phyloP scores from a whole-genome alignment of 2,888 invertebrate genomes.

The Vannuccia rotundouncinata region DNA sequence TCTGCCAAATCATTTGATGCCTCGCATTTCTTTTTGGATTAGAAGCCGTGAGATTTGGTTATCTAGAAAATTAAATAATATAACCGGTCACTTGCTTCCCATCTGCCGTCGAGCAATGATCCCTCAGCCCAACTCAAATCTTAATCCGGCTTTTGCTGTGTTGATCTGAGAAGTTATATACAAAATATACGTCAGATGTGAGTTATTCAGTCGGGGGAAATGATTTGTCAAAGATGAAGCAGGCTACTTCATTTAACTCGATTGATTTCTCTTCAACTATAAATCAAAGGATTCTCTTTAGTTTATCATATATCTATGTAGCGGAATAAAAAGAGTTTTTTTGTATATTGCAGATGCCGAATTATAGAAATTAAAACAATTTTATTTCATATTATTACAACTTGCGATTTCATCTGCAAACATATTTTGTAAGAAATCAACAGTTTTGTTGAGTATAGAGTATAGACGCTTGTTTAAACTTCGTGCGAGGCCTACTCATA shows the following conservation, averaged over 20 bases:
- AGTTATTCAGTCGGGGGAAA: neutral
- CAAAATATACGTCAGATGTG: neutral
- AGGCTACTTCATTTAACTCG: neutral
- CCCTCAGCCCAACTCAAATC: neutral
- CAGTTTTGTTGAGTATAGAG: neutral
- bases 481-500: neutral
- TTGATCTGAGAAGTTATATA: neutral
- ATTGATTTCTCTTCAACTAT: neutral
- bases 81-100: neutral
- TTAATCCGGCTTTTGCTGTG: constrained; percentile 20
- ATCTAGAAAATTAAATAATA: constrained; percentile 26
- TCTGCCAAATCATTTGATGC: constrained; percentile 6
- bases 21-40: constrained; percentile 11
- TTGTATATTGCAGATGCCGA: too few relatives aligned
- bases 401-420: too few relatives aligned
- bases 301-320: neutral
- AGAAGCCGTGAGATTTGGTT: constrained; percentile 11
- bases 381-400: too few relatives aligned
- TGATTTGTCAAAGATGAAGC: constrained; percentile 22
- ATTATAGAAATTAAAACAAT: too few relatives aligned
- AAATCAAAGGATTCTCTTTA: neutral
- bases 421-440: neutral
- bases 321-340: too few relatives aligned
- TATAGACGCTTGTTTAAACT: neutral
- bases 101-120: neutral